These are phyloP conservation scores for Furcifer pardalis DNA, from an alignment of 2,797 vertebrate species.

Conservation along the genomic window DNA sequence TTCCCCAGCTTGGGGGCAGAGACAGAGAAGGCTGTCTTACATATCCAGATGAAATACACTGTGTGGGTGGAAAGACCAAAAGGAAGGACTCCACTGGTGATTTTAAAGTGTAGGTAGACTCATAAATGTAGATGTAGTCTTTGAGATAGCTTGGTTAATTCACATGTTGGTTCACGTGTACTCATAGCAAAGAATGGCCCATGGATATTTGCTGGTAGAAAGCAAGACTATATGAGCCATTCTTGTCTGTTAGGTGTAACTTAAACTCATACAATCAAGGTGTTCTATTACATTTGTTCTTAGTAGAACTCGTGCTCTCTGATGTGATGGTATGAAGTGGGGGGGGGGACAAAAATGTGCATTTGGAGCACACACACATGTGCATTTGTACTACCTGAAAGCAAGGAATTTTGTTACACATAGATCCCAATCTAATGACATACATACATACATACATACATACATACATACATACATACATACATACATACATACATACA, in stretches of 20 bases:
- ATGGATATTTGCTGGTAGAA: neutral
- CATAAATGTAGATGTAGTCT: no score
- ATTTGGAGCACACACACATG: no score
- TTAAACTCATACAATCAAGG: neutral
- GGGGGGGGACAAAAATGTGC: no score
- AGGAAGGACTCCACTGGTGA: no score
- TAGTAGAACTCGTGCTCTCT: neutral
- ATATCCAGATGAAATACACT: no score
- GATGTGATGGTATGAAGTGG: neutral
- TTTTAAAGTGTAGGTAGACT: no score
- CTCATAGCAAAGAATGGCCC: neutral
- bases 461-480: neutral
- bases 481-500: accelerated
- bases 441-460: no score
- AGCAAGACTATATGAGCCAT: neutral
- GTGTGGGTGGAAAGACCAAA: no score
- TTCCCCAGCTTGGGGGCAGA: no score
- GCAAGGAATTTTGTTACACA: neutral
- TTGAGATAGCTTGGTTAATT: neutral
- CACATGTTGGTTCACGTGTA: neutral
- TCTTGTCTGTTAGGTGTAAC: no score
- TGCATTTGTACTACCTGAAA: neutral
- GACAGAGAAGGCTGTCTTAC: no score
- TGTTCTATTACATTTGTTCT: neutral
- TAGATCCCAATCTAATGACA: neutral